phyloP scores from a whole-genome alignment of 2,888 invertebrate genomes.

The Odiellus spinosus region DNA sequence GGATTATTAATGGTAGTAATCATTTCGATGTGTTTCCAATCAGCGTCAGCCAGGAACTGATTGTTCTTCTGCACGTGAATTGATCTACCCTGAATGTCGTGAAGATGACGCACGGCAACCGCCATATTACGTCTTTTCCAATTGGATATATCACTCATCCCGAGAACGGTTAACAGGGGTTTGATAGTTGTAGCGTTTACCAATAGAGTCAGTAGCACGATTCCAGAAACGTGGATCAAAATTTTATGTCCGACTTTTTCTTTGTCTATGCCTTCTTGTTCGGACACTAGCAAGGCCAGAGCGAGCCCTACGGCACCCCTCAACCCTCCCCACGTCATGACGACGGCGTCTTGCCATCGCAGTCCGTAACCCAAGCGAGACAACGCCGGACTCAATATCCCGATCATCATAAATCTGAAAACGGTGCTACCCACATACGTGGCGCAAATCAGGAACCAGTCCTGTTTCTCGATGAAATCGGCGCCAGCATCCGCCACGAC shows the following conservation, averaged over 20 bases:
- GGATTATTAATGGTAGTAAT: constrained; percentile 42
- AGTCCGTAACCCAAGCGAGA: constrained; percentile 41
- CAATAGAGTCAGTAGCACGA: constrained; percentile 40
- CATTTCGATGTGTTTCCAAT: constrained; percentile 42
- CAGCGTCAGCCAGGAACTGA: constrained; percentile 45
- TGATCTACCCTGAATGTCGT: constrained; percentile 29
- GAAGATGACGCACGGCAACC: constrained; percentile 23
- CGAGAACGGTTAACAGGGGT: constrained; percentile 37
- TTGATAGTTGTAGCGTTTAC: constrained; percentile 43
- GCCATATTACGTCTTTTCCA: constrained; percentile 24
- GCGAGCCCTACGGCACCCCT: constrained; percentile 43
- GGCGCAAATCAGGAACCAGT: constrained; percentile 37
- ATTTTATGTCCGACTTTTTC: constrained; percentile 21
- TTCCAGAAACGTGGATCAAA: constrained; percentile 40
- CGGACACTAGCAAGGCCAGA: constrained; percentile 39
- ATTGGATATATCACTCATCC: constrained; percentile 27
- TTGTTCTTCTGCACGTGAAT: constrained; percentile 44
- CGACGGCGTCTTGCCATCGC: constrained; percentile 40
- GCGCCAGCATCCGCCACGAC: constrained; percentile 41
- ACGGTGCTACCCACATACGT: constrained; percentile 29
- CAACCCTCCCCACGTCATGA: constrained; percentile 46
- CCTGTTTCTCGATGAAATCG: constrained; percentile 34
- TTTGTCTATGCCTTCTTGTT: constrained; percentile 20
- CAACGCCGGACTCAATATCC: constrained; percentile 38
- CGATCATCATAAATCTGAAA: constrained; percentile 35